A percentile compares a stretch with the other conserved stretches of the same genome.
These are phyloP conservation scores for Triplophysa dalaica DNA, from an alignment of 2,113 vertebrate species.

Conservation along the genomic window DNA sequence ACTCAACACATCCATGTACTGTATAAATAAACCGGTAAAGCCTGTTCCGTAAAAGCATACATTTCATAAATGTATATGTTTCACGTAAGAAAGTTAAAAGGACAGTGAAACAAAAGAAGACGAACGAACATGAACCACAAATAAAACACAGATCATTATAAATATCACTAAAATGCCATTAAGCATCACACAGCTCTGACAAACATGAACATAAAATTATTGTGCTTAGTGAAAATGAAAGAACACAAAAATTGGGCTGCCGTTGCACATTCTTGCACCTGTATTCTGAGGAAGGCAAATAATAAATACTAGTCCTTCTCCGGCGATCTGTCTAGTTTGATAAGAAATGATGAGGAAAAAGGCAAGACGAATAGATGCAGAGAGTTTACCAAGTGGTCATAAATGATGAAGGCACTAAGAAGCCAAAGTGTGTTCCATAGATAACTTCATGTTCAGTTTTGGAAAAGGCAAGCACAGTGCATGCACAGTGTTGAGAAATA, in stretches of 20 bases:
- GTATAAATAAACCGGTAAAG: conserved; percentile 39
- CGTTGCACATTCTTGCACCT: conserved; percentile 48
- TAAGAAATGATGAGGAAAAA: conserved; percentile 29
- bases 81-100: neutral
- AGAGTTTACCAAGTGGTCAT: conserved; percentile 85
- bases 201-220: conserved; percentile 34
- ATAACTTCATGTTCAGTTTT: conserved; percentile 66
- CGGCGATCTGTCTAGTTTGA: conserved; percentile 18
- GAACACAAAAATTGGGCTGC: conserved; percentile 44
- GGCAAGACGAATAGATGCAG: conserved; percentile 54
- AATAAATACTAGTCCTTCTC: conserved; percentile 38
- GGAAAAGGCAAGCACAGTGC: conserved; percentile 89
- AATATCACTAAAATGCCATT: conserved; percentile 34
- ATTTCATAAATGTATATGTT: conserved; percentile 19
- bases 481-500: conserved; percentile 93
- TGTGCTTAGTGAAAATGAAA: conserved; percentile 54
- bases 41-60: neutral
- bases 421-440: conserved; percentile 84
- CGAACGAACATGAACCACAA: neutral
- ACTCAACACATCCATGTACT: conserved; percentile 28
- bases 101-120: conserved; percentile 26
- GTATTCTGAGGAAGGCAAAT: conserved; percentile 32
- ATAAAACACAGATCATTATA: neutral
- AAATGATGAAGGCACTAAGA: conserved; percentile 95
- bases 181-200: conserved; percentile 25